Evolutionary conservation across 1,140 invertebrate genomes (phyloP).

Genomic region (Phymastichus coffea): DNA sequence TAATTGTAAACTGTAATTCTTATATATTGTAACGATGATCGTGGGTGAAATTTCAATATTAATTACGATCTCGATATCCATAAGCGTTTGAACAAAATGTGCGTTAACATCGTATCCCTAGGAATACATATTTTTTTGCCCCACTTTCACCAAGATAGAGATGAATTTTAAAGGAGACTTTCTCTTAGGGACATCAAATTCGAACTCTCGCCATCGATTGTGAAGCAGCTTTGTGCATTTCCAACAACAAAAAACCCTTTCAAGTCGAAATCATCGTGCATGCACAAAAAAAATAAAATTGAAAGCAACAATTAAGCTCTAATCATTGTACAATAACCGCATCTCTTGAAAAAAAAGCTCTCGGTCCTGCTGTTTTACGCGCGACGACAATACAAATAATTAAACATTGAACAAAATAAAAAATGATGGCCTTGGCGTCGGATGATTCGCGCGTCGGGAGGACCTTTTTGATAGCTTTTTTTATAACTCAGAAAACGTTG

Average conservation of each 20-base stretch:
- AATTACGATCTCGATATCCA: constrained; percentile 14
- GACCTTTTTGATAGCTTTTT: constrained; percentile 40
- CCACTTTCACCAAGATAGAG: too few species aligned
- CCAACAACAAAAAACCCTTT: too few species aligned
- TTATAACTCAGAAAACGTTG: constrained; percentile 1
- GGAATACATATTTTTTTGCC: too few species aligned
- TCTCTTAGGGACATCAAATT: constrained; percentile 13
- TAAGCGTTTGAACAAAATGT: too few species aligned
- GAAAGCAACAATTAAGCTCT: constrained; percentile 15
- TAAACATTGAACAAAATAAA: constrained; percentile 29
- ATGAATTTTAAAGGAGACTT: constrained; percentile 3
- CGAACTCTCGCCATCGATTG: neutral
- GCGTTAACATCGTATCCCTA: too few species aligned
- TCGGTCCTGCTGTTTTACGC: constrained; percentile 29
- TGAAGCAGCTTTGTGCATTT: constrained; percentile 21
- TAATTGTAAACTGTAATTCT: constrained; percentile 34
- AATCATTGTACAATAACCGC: constrained; percentile 27
- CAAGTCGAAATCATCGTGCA: constrained; percentile 1
- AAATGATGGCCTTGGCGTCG: constrained; percentile 35
- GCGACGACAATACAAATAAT: constrained; percentile 28
- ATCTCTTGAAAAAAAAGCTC: constrained; percentile 30
- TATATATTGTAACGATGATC: constrained; percentile 22
- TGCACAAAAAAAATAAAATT: constrained; percentile 21
- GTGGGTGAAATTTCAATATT: constrained; percentile 19
- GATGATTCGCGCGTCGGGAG: constrained; percentile 24